Percentiles rank a stretch among this genome's conserved stretches.
These are phyloP conservation scores for Neosilurus mollespiculum DNA, from an alignment of 2,797 vertebrate species.

Conservation along the genomic window DNA sequence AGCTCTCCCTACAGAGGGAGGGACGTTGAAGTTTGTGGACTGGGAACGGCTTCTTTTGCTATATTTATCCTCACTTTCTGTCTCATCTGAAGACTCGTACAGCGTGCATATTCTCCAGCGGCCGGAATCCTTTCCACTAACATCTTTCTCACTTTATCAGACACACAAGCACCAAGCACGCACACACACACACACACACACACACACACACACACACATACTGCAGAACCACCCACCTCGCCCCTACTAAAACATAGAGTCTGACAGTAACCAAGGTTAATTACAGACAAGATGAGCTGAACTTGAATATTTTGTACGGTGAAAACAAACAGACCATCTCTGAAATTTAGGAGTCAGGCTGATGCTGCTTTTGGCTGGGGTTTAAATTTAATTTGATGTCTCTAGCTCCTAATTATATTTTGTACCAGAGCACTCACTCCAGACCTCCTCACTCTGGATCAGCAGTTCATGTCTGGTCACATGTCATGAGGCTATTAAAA, in stretches of 20 bases:
- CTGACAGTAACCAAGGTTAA: constrained; percentile 47
- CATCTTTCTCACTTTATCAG: constrained; percentile 48
- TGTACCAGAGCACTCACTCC: not conserved
- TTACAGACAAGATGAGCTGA: constrained; percentile 33
- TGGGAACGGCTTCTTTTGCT: constrained; percentile 62
- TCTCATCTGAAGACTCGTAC: constrained; percentile 20
- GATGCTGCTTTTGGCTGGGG: not conserved
- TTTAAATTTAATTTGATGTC: constrained; percentile 3
- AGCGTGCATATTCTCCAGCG: constrained; percentile 42
- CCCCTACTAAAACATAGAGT: constrained; percentile 4
- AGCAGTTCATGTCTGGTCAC: constrained; percentile 18
- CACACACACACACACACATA: constrained; percentile 18
- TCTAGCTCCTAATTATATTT: constrained; percentile 8
- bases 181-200: constrained; percentile 18
- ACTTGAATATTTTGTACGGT: constrained; percentile 10
- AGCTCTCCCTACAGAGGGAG: constrained; percentile 60
- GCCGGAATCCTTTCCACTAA: constrained; percentile 30
- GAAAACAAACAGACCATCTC: not conserved
- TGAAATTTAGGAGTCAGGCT: not conserved
- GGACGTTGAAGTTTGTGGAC: constrained; percentile 62
- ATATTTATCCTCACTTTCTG: constrained; percentile 64
- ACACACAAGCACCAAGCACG: constrained; percentile 42
- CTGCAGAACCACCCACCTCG: constrained; percentile 34
- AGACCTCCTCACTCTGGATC: not conserved
- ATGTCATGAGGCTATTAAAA: constrained; percentile 10